A percentile compares a stretch with the other conserved stretches of the same genome.
phyloP scores from a whole-genome alignment of 2,888 invertebrate genomes.

The Sphaerophoria taeniata region DNA sequence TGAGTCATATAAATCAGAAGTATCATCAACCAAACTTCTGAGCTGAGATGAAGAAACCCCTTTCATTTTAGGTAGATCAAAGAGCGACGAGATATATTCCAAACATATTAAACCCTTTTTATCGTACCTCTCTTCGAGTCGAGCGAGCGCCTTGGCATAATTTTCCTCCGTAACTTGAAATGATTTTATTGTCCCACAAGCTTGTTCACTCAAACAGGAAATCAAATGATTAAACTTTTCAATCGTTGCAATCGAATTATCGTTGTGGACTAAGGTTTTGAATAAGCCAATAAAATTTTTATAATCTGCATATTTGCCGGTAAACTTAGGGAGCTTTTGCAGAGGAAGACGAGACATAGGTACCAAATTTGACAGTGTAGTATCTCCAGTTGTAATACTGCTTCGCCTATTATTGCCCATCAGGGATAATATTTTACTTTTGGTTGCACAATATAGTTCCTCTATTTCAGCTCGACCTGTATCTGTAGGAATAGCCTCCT shows the following conservation, averaged over 20 bases:
- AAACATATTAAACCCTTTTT: no score
- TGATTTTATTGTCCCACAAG: no score
- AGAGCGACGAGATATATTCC: no score
- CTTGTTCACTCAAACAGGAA: no score
- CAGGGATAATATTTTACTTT: background rate
- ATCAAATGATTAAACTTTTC: no score
- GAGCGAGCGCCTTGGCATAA: no score
- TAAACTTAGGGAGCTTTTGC: slow-evolving; percentile 14
- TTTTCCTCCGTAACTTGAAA: no score
- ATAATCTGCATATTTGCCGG: slow-evolving; percentile 3
- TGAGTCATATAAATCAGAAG: no score
- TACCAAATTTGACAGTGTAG: background rate
- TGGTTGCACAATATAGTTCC: slow-evolving; percentile 8
- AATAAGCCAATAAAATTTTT: slow-evolving; percentile 18
- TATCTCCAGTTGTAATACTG: background rate
- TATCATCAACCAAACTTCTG: no score
- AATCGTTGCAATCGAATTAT: slow-evolving; percentile 14
- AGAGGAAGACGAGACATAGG: slow-evolving; percentile 1
- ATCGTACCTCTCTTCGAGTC: no score
- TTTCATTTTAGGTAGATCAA: no score
- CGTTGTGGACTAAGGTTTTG: slow-evolving; percentile 17
- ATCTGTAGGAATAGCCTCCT: background rate
- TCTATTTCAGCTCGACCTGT: slow-evolving; percentile 28
- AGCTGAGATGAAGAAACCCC: no score
- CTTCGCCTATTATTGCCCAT: background rate